A percentile compares a stretch with the other conserved stretches of the same genome.
These are phyloP conservation scores for Porites lobata DNA, from an alignment of 92 coral and sea anemone species.

Conservation along the genomic window DNA sequence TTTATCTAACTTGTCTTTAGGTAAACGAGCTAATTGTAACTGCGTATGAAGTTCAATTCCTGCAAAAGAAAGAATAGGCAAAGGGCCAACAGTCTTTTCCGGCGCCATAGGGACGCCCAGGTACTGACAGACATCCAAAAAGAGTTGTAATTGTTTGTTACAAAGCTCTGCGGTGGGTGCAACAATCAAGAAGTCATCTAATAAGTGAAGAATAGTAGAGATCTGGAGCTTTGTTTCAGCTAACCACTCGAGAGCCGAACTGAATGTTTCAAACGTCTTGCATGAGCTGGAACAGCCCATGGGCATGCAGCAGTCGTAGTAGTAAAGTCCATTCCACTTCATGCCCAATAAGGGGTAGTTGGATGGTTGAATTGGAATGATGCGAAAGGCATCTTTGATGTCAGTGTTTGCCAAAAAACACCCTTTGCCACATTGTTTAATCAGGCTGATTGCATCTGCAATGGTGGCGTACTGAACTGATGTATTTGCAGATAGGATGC, in stretches of 20 bases:
- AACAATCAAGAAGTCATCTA: conserved; percentile 32
- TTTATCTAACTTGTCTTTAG: not conserved
- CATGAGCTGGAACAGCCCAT: too few species aligned
- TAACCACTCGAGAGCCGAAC: not conserved
- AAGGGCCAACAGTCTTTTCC: conserved; percentile 14
- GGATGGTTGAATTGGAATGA: not conserved
- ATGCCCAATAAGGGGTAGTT: not conserved
- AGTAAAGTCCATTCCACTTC: too few species aligned
- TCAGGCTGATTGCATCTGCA: not conserved
- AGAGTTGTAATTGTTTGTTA: conserved; percentile 21
- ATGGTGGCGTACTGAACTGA: not conserved
- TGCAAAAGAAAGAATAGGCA: conserved; percentile 7
- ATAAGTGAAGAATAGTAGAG: conserved; percentile 33
- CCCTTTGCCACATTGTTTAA: not conserved
- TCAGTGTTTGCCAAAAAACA: not conserved
- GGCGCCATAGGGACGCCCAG: conserved; percentile 17
- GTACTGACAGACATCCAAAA: conserved; percentile 46
- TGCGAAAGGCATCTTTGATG: not conserved
- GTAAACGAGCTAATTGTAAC: conserved; percentile 6
- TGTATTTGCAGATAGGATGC: not conserved
- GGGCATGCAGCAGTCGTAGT: too few species aligned
- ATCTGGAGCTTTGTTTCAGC: conserved; percentile 25
- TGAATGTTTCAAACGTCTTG: not conserved
- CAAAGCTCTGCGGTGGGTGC: conserved; percentile 35
- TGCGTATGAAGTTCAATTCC: conserved; percentile 23